Base-by-base conservation (phyloP, 2,888 invertebrate species). In the Thereva unica region DNA sequence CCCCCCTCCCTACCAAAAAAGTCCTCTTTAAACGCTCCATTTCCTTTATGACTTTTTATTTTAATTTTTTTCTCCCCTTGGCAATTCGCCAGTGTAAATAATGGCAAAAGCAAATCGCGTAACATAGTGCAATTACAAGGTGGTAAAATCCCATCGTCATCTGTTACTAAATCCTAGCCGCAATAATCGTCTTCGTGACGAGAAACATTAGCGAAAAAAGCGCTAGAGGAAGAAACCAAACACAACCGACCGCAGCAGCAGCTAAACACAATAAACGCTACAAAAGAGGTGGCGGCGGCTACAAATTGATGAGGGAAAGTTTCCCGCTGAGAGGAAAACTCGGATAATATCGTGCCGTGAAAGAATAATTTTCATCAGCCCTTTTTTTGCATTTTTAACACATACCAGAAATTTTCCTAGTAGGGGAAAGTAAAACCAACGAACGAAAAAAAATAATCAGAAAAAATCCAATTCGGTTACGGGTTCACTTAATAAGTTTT, bases 271-370 rank as follows among this genome's bases (percentile, higher is more conserved):
- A 23, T 23, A 23, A 23, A 23, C 2, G 23, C 23, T 23, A 23
- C 23, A 23, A 23, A 23, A 8, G 49, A 38, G 59, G 59, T 59
- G 59, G 47, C 59, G 23, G 23, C 49, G 38, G 59, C 23, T 38
- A 59, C 49, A 59, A 59, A 59, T 59, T 59, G 59, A 59, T 49
- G 49, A 59, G 35, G 47, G 59, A 37, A 49, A 54, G 35, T 10
- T 35, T 10, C 45, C 56, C 34, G 23, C 38, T 34, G 56, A 35
- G 56, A 42, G 56, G 56, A 42, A 56, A 55, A 56, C 12, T n/a
- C 9, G 47, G 2, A n/a, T 52, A 34, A 9, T 56, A 34, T 45
- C 56, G 56, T 56, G 56, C 34, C 44, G 42, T n/a, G 35, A 23
- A 34, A 5, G 23, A 59, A 23, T 23, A 23, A 59, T 59, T 59